A percentile compares a stretch with the other conserved stretches of the same genome.
Evolutionary conservation across 2,888 invertebrate species (phyloP).

Genomic region (Drosophila neonasuta): DNA sequence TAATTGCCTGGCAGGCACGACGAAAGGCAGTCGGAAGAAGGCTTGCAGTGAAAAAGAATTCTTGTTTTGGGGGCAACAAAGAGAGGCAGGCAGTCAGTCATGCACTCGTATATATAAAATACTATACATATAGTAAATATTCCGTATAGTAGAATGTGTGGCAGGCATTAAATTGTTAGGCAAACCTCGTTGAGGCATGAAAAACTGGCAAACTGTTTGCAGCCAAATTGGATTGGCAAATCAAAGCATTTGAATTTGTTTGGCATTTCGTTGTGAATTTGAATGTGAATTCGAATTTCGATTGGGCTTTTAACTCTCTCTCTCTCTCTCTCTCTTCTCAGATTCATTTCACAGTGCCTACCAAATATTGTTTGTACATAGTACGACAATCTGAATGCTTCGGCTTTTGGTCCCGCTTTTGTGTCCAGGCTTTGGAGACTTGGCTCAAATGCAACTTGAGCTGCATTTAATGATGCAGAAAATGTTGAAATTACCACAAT

Average conservation of each 20-base stretch:
- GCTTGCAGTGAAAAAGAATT: slow-evolving; percentile 33
- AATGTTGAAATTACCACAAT: slow-evolving; percentile 48
- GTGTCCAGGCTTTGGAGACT: neutral
- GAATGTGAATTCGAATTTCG: slow-evolving; percentile 8
- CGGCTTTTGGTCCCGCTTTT: neutral
- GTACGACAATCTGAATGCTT: neutral
- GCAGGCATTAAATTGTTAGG: slow-evolving; percentile 28
- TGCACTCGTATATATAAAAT: neutral
- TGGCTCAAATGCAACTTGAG: slow-evolving; percentile 31
- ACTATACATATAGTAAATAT: slow-evolving; percentile 6
- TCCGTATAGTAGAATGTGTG: neutral
- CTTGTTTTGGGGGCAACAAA: slow-evolving; percentile 37
- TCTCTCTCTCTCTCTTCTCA: neutral
- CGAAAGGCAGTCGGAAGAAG: neutral
- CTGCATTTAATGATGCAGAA: slow-evolving; percentile 60
- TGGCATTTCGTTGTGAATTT: slow-evolving; percentile 3
- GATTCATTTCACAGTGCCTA: slow-evolving; percentile 23
- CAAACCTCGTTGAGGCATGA: slow-evolving; percentile 41
- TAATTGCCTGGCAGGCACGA: slow-evolving; percentile 47
- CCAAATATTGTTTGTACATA: neutral
- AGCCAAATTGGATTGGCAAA: slow-evolving; percentile 49
- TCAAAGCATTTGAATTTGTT: slow-evolving; percentile 44
- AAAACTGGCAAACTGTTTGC: slow-evolving; percentile 41
- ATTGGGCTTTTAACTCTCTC: neutral
- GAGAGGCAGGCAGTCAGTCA: neutral